Conservation (phyloP, 2,797 vertebrate genomes). For the Setipinna tenuifilis region DNA sequence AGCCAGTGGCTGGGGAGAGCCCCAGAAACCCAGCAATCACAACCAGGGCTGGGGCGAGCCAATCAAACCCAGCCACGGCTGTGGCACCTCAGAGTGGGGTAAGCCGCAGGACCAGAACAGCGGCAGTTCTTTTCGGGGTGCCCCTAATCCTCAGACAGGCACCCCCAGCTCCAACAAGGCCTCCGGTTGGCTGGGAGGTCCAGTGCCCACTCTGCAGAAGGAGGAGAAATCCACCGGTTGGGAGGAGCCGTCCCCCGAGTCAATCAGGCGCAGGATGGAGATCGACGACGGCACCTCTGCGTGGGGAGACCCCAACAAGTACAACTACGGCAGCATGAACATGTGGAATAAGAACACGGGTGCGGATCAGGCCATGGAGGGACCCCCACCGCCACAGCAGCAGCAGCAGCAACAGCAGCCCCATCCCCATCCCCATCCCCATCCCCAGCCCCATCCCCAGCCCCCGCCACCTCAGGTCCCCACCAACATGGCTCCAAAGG, state of each 20-base stretch:
- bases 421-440: slow-evolving; percentile 63
- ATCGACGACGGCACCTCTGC: slow-evolving; percentile 96
- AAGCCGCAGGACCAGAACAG: slow-evolving; percentile 78
- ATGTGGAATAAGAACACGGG: slow-evolving; percentile 91
- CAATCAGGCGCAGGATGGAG: slow-evolving; percentile 92
- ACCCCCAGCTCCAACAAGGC: slow-evolving; percentile 78
- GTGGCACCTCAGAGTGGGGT: slow-evolving; percentile 84
- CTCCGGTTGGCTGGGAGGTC: slow-evolving; percentile 89
- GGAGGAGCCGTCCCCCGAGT: slow-evolving; percentile 97
- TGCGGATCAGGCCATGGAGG: slow-evolving; percentile 81
- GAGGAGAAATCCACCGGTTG: slow-evolving; percentile 87
- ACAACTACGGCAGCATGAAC: slow-evolving; percentile 87
- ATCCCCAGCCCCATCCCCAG: slow-evolving; percentile 53
- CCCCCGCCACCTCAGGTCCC: slow-evolving; percentile 64
- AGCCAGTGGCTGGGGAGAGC: slow-evolving; percentile 85
- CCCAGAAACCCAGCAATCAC: slow-evolving; percentile 79
- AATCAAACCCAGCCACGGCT: slow-evolving; percentile 77
- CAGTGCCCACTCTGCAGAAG: slow-evolving; percentile 81
- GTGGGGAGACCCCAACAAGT: slow-evolving; percentile 95
- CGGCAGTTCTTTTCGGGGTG: slow-evolving; percentile 78
- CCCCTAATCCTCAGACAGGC: slow-evolving; percentile 43
- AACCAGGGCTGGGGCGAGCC: slow-evolving; percentile 85
- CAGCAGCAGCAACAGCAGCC: slow-evolving; percentile 41
- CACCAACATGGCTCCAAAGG: slow-evolving; percentile 67
- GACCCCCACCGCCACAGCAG: slow-evolving; percentile 63